phyloP scores from a whole-genome alignment of 2,797 vertebrate genomes.

The Labeo calbasu region DNA sequence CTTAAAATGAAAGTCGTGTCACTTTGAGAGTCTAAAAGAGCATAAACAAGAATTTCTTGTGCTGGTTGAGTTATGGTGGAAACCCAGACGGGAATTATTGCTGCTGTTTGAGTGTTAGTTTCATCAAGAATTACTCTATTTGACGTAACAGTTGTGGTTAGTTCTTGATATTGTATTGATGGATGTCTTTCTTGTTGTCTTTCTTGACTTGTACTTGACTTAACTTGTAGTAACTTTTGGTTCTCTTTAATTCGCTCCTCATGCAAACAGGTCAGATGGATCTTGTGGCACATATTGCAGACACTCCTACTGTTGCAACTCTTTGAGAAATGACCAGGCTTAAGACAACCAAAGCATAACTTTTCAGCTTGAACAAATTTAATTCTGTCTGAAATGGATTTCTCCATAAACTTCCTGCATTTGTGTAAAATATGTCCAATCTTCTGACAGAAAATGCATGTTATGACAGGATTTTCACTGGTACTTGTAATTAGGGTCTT shows the following conservation, averaged over 20 bases:
- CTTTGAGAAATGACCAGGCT: constrained; percentile 47
- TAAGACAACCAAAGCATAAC: constrained; percentile 58
- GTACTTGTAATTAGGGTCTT: background rate
- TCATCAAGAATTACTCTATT: constrained; percentile 19
- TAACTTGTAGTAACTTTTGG: background rate
- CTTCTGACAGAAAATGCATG: background rate
- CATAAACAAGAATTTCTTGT: constrained; percentile 52
- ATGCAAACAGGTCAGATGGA: constrained; percentile 50
- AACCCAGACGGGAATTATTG: constrained; percentile 38
- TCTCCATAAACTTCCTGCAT: background rate
- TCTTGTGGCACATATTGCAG: constrained; percentile 24
- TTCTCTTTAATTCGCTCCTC: constrained; percentile 22
- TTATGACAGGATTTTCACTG: background rate
- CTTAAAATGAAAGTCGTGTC: constrained; percentile 44
- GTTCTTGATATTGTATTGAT: background rate
- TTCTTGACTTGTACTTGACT: constrained; percentile 20
- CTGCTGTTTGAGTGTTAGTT: background rate
- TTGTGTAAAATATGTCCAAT: background rate
- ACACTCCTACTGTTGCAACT: constrained; percentile 47
- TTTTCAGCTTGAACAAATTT: constrained; percentile 30
- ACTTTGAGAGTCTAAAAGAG: constrained; percentile 53
- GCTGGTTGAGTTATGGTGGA: constrained; percentile 12
- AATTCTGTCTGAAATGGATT: background rate
- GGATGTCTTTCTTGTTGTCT: background rate
- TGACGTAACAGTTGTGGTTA: background rate